A percentile compares a stretch with the other conserved stretches of the same genome.
These are phyloP conservation scores for Tiliacea citrago DNA, from an alignment of 2,888 invertebrate species.

Conservation along the genomic window DNA sequence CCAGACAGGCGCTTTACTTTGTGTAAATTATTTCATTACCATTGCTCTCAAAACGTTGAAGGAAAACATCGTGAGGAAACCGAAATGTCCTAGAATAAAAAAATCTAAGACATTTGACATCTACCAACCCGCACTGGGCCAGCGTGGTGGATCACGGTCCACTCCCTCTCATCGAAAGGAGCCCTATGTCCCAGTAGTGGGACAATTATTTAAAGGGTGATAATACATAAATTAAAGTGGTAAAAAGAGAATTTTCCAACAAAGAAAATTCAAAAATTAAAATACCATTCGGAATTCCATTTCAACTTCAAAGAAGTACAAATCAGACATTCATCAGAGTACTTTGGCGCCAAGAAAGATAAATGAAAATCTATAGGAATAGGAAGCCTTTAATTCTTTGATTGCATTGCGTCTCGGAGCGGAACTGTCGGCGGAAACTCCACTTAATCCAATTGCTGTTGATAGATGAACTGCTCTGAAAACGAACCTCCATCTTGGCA, in stretches of 20 bases:
- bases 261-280: background rate
- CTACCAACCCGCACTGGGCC: too few relatives aligned
- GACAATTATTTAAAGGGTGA: too few relatives aligned
- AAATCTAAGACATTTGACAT: too few relatives aligned
- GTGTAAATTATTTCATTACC: too few relatives aligned
- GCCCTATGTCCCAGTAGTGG: too few relatives aligned
- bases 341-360: slow-evolving; percentile 24
- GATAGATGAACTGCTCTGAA: slow-evolving; percentile 67
- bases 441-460: slow-evolving; percentile 82
- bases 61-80: too few relatives aligned
- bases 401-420: slow-evolving; percentile 71
- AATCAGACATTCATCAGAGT: slow-evolving; percentile 14
- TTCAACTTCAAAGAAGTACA: slow-evolving; percentile 19
- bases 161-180: too few relatives aligned
- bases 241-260: background rate
- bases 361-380: slow-evolving; percentile 54
- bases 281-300: slow-evolving; percentile 15
- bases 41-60: too few relatives aligned
- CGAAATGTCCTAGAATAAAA: too few relatives aligned
- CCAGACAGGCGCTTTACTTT: too few relatives aligned
- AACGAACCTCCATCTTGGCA: slow-evolving; percentile 58
- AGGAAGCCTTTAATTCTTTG: slow-evolving; percentile 64
- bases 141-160: too few relatives aligned
- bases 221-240: background rate
- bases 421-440: slow-evolving; percentile 72